Conservation (phyloP, 2,113 vertebrate species). For the Sturnus vulgaris region DNA sequence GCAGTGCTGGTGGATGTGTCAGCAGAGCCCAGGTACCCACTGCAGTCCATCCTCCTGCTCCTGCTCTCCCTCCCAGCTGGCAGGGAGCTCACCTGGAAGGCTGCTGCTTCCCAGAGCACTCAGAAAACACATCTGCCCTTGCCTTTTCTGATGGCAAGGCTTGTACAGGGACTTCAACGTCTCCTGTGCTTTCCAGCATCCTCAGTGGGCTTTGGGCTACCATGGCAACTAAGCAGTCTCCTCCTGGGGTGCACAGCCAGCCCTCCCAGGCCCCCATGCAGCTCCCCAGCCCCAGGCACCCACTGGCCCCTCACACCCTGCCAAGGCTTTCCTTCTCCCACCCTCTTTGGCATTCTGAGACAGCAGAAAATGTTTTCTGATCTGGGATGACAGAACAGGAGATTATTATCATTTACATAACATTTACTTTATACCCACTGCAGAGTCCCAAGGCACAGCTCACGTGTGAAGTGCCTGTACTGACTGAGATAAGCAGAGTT, state of each 20-base stretch:
- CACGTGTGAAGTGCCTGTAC: not conserved
- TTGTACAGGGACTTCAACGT: accelerated
- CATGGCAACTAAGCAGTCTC: not conserved
- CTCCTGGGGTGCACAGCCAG: not conserved
- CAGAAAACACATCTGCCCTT: not conserved
- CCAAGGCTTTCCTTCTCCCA: not conserved
- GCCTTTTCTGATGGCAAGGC: not conserved
- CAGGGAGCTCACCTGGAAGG: not conserved
- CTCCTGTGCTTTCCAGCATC: not conserved
- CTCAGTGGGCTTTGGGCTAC: not conserved
- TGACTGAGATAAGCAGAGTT: not conserved
- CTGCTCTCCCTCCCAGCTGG: not conserved
- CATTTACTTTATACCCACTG: not conserved
- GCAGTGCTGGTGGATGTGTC: not conserved
- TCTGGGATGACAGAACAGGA: not conserved
- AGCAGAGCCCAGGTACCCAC: not conserved
- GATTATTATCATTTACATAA: not conserved
- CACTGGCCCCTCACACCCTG: not conserved
- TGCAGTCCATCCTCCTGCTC: accelerated
- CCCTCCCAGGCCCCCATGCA: not conserved
- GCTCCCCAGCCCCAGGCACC: not conserved
- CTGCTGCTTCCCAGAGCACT: not conserved
- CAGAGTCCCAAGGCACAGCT: not conserved
- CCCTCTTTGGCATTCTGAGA: not conserved
- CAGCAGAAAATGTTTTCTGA: not conserved